Base-by-base conservation (phyloP, 2,113 vertebrate species). In the Callionymus lyra region DNA sequence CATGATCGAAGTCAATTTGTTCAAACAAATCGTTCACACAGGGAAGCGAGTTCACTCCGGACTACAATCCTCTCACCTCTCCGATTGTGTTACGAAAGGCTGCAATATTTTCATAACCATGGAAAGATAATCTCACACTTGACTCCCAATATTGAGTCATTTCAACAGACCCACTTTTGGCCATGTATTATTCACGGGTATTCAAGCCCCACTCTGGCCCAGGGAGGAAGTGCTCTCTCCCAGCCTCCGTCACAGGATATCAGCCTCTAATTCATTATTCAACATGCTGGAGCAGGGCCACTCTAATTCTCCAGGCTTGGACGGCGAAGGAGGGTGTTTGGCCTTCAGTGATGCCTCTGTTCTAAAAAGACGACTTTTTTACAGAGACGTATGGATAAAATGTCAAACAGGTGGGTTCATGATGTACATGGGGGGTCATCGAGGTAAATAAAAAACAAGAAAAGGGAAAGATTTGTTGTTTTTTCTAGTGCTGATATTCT, bases 211-310 rank as follows among this genome's bases (percentile, higher is more conserved):
- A 87, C 88, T 85, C 82, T 90, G 87, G 85, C 87, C 91, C 90
- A 86, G 90, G 91, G 93, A 96, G 93, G 92, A 93, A 97, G 90
- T 90, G 87, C 92, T 91, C 89, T 91, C 91, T 91, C 89, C 91
- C 86, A 82, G 84, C 86, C 90, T 80, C 88, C 72, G 89, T 90
- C 89, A 91, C 89, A 90, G 91, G 93, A 94, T 93, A 92, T 89
- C 90, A 93, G 88, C 84, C 88, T 86, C 90, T 97, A 90, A 97
- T 97, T 94, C 88, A 97, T 95, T 93, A 96, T 97, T 96, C 89
- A 95, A 93, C 90, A 88, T 81, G 88, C 91, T 91, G 90, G 91
- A 93, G 89, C 90, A 90, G 85, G 78, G 80, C 72, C 72, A 81
- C 78, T 81, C 79, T 82, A 76, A 69, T 73, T 74, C 72, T 60